A percentile compares a stretch with the other conserved stretches of the same genome.
These are phyloP conservation scores for Apeira syringaria DNA, from an alignment of 2,888 invertebrate species.

Conservation along the genomic window DNA sequence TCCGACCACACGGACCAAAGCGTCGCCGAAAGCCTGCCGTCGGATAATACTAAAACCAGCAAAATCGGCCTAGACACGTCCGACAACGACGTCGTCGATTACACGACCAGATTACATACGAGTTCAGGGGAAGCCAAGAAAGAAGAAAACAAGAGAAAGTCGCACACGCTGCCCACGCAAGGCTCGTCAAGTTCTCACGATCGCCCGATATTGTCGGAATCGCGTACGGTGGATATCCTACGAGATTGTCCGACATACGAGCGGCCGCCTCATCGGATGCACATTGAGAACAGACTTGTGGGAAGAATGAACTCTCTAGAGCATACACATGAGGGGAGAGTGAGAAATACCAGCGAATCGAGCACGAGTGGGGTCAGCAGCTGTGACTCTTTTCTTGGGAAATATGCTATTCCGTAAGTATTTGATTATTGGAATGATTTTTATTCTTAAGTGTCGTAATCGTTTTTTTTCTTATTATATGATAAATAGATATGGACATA, in stretches of 20 bases:
- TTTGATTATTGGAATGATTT: no score
- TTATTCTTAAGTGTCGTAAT: no score
- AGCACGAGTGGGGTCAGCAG: slow-evolving; percentile 93
- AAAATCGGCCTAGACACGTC: slow-evolving; percentile 50
- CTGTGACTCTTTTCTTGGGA: slow-evolving; percentile 88
- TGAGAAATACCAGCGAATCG: slow-evolving; percentile 86
- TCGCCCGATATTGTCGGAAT: slow-evolving; percentile 87
- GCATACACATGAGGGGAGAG: slow-evolving; percentile 67
- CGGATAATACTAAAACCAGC: slow-evolving; percentile 53
- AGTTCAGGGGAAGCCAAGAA: slow-evolving; percentile 36
- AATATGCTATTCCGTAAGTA: slow-evolving; percentile 83
- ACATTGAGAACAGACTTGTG: slow-evolving; percentile 54
- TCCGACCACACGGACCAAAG: slow-evolving; percentile 78
- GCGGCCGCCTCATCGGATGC: slow-evolving; percentile 50
- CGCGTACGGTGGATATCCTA: slow-evolving; percentile 86
- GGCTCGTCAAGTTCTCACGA: slow-evolving; percentile 82
- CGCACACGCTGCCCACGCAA: slow-evolving; percentile 83
- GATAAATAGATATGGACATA: no score
- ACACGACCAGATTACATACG: slow-evolving; percentile 31
- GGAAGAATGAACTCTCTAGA: slow-evolving; percentile 72
- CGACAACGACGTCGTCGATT: slow-evolving; percentile 64
- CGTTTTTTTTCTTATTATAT: no score
- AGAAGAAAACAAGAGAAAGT: slow-evolving; percentile 67
- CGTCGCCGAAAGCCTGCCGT: slow-evolving; percentile 67
- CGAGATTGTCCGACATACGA: slow-evolving; percentile 66